Conservation (phyloP, 2,888 invertebrate species). For the Megalurothrips usitatus region DNA sequence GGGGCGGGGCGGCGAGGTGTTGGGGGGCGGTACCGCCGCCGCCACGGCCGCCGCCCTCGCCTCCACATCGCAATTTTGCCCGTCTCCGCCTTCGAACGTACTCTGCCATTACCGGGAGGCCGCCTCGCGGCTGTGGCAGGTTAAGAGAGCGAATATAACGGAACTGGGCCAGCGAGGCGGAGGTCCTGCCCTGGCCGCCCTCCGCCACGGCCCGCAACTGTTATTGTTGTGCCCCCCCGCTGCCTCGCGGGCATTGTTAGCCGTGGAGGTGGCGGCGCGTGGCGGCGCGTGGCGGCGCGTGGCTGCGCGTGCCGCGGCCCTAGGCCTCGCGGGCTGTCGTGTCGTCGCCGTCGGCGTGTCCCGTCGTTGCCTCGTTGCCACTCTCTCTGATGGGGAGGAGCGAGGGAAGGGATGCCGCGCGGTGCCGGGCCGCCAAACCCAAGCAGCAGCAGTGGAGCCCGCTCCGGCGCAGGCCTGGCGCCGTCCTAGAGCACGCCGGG, state of each 20-base stretch:
- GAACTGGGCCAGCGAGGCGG: no score
- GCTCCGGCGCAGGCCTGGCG: no score
- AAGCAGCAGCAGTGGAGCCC: background rate
- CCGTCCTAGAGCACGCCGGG: background rate
- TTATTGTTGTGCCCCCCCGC: background rate
- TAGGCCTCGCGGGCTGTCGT: background rate
- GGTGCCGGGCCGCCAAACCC: background rate
- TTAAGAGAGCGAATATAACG: no score
- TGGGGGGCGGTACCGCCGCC: background rate
- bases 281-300: background rate
- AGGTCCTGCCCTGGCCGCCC: background rate
- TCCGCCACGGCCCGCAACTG: background rate
- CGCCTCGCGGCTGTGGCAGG: no score
- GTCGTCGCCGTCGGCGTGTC: background rate
- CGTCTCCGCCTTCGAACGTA: background rate
- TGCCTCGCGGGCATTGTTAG: conserved; percentile 4
- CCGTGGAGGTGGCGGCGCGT: background rate
- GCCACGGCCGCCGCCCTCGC: no score
- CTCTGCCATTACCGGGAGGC: no score
- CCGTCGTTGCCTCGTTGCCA: background rate
- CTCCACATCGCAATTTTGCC: background rate
- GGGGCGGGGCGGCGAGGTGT: background rate
- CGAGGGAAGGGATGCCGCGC: no score
- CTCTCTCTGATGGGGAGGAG: background rate
- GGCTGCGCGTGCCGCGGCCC: background rate